Evolutionary conservation across 2,113 vertebrate genomes (phyloP).

Genomic region (Semnornis frantzii): DNA sequence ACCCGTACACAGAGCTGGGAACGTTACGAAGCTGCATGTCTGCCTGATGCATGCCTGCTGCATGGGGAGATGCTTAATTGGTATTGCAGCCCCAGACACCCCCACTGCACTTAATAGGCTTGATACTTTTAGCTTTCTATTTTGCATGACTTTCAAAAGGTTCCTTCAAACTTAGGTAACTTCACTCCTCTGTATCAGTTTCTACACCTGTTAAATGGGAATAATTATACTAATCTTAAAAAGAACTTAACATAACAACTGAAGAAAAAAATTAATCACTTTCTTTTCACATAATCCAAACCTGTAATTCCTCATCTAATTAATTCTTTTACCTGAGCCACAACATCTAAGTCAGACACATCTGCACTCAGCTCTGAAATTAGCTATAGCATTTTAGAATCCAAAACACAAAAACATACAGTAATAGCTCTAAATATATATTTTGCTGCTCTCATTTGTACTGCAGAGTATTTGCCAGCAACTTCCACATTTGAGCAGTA

Average conservation of each 20-base stretch:
- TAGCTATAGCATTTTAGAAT: background rate
- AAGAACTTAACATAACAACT: background rate
- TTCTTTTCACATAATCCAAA: background rate
- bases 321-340: background rate
- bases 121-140: background rate
- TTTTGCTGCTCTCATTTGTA: background rate
- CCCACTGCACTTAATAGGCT: background rate
- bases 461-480: background rate
- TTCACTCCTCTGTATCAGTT: background rate
- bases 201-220: background rate
- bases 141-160: background rate
- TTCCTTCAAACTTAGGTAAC: background rate
- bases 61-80: rapidly evolving
- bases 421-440: background rate
- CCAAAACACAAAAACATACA: background rate
- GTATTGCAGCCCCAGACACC: background rate
- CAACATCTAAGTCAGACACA: background rate
- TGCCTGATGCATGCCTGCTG: rapidly evolving
- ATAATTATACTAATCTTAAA: background rate
- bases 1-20: background rate
- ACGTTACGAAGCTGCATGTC: background rate
- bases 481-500: background rate
- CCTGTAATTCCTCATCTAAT: background rate
- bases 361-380: background rate
- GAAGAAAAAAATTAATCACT: background rate